A percentile compares a stretch with the other conserved stretches of the same genome.
Evolutionary conservation across 2,797 vertebrate species (phyloP).

Genomic region (Crenichthys baileyi): DNA sequence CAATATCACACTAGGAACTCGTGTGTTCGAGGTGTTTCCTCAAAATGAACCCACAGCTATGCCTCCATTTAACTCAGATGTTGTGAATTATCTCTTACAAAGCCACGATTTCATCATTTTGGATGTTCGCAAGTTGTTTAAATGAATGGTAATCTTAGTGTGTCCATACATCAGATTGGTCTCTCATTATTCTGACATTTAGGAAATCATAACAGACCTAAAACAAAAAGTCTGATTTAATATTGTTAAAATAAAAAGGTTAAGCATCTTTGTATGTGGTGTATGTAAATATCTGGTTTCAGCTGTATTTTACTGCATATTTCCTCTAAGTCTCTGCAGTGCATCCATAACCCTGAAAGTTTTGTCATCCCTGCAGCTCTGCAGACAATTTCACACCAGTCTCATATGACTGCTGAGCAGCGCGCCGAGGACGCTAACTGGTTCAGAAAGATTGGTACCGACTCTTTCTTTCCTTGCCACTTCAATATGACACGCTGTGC

Average conservation of each 20-base stretch:
- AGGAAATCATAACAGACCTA: neutral
- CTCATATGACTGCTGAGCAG: conserved; percentile 62
- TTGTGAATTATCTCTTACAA: too few relatives aligned
- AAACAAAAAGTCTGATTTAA: neutral
- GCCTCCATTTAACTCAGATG: too few relatives aligned
- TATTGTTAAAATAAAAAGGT: neutral
- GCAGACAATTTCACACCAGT: conserved; percentile 76
- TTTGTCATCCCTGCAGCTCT: conserved; percentile 77
- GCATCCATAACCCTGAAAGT: conserved; percentile 4
- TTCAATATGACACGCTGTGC: conserved; percentile 21
- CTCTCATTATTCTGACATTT: too few relatives aligned
- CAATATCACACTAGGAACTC: too few relatives aligned
- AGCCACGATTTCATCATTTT: too few relatives aligned
- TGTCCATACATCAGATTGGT: too few relatives aligned
- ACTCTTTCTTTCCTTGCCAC: conserved; percentile 19
- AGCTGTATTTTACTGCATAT: neutral
- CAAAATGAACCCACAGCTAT: too few relatives aligned
- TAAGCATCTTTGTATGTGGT: neutral
- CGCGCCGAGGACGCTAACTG: conserved; percentile 85
- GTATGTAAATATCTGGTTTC: neutral
- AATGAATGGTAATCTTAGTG: too few relatives aligned
- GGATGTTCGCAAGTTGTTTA: too few relatives aligned
- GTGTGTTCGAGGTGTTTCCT: too few relatives aligned
- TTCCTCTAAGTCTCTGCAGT: conserved; percentile 13
- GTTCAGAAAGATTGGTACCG: conserved; percentile 92